Conservation (phyloP, 2,113 vertebrate genomes). For the Puffinus mauretanicus region DNA sequence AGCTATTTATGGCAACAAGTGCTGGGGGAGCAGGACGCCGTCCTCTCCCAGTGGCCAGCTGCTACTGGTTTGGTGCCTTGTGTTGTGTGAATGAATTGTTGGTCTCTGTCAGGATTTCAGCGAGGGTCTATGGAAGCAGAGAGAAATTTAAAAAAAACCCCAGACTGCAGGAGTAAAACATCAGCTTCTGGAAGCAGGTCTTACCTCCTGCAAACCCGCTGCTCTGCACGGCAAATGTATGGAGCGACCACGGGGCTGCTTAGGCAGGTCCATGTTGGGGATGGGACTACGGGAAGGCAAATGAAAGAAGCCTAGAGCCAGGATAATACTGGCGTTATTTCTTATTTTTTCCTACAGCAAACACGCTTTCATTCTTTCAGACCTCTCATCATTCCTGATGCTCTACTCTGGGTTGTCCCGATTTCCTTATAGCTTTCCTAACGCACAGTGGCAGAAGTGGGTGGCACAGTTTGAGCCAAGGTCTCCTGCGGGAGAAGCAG, state of each 20-base stretch:
- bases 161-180: background rate
- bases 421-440: background rate
- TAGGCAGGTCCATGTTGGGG: fast-evolving
- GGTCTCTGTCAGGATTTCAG: background rate
- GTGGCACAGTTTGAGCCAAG: background rate
- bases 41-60: background rate
- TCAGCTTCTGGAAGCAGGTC: background rate
- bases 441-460: fast-evolving
- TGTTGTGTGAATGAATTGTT: background rate
- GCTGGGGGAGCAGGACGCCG: background rate
- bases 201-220: background rate
- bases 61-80: background rate
- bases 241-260: background rate
- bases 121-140: background rate
- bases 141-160: background rate
- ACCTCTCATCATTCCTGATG: background rate
- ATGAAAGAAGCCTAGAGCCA: background rate
- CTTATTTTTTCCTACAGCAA: background rate
- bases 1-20: background rate
- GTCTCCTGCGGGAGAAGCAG: background rate
- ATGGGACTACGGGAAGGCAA: fast-evolving
- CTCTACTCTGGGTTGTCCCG: background rate
- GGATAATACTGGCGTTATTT: background rate
- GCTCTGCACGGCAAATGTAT: fast-evolving
- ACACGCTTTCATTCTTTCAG: background rate